Conservation (phyloP, 2,113 vertebrate genomes). For the Plectropomus leopardus region DNA sequence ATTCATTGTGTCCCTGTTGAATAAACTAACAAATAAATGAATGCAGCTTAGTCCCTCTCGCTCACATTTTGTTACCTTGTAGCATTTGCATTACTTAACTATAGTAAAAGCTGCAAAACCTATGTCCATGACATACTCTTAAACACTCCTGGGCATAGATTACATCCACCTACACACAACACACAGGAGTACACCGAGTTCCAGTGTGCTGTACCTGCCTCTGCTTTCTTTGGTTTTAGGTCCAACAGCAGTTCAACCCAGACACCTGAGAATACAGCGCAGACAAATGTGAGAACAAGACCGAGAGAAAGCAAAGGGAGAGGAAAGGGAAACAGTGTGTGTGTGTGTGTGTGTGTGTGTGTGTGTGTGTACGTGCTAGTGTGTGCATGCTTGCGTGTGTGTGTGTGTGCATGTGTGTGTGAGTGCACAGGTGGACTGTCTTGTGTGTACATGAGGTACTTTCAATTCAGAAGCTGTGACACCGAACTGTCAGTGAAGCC, state of each 20-base stretch:
- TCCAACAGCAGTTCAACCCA: slow-evolving; percentile 40
- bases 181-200: slow-evolving; percentile 1
- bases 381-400: slow-evolving; percentile 2
- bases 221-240: slow-evolving; percentile 24
- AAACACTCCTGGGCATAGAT: slow-evolving; percentile 6
- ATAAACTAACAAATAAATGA: neutral
- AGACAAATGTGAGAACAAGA: slow-evolving; percentile 33
- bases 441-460: slow-evolving; percentile 44
- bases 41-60: neutral
- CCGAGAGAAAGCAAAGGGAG: slow-evolving; percentile 2
- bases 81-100: neutral
- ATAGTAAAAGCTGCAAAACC: slow-evolving; percentile 6
- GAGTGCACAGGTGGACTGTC: neutral
- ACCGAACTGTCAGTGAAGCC: slow-evolving; percentile 63
- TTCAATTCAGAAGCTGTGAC: slow-evolving; percentile 65
- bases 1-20: neutral
- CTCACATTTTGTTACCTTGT: neutral
- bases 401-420: slow-evolving; percentile 11
- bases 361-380: slow-evolving; percentile 18
- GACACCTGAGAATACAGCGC: slow-evolving; percentile 43
- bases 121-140: neutral
- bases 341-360: slow-evolving; percentile 16
- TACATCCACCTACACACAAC: slow-evolving; percentile 23
- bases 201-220: slow-evolving; percentile 6
- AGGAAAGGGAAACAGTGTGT: slow-evolving; percentile 12